Evolutionary conservation across 2,113 vertebrate genomes (phyloP).

Genomic region (Craseonycteris thonglongyai): DNA sequence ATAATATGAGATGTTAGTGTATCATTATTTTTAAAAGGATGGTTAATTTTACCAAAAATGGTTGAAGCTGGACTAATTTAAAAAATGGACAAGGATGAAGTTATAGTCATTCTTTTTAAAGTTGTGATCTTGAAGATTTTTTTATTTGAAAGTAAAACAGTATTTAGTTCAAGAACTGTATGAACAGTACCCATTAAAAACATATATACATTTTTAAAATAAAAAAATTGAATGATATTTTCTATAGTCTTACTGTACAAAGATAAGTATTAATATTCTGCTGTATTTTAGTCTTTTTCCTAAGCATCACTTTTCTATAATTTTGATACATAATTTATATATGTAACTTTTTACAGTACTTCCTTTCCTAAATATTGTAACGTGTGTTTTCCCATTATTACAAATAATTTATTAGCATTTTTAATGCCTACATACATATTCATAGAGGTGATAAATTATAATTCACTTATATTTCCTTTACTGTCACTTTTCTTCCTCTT

Average conservation of each 20-base stretch:
- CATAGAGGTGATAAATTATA: not conserved
- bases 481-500: not conserved
- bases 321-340: not conserved
- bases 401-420: not conserved
- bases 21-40: not conserved
- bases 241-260: not conserved
- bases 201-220: not conserved
- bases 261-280: not conserved
- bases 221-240: not conserved
- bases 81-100: not conserved
- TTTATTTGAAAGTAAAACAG: not conserved
- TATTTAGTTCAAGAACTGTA: not conserved
- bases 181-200: not conserved
- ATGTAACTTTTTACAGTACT: not conserved
- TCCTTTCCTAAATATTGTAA: not conserved
- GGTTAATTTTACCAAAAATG: not conserved
- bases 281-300: not conserved
- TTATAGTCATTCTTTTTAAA: not conserved
- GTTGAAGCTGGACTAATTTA: not conserved
- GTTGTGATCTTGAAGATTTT: not conserved
- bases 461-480: slow-evolving; percentile 13
- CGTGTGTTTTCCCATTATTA: not conserved
- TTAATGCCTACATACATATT: not conserved
- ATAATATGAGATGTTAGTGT: not conserved
- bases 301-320: not conserved